phyloP scores from a whole-genome alignment of 2,113 vertebrate genomes.

The Phrynocephalus versicolor region DNA sequence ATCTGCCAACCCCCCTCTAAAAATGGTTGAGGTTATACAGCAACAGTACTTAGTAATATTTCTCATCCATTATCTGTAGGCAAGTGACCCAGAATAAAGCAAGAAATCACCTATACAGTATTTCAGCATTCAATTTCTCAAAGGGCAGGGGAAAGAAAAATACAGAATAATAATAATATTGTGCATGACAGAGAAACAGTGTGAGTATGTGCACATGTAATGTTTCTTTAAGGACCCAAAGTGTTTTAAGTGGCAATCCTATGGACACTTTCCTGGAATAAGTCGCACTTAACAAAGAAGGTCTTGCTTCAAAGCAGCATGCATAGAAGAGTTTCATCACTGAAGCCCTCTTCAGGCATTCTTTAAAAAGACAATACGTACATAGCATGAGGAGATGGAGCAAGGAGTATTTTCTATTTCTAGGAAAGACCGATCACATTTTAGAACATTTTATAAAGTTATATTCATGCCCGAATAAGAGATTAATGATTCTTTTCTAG shows the following conservation, averaged over 20 bases:
- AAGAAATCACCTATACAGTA: background rate
- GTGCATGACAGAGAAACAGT: too few species aligned
- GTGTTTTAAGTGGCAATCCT: background rate
- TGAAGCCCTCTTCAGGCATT: background rate
- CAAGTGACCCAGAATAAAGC: background rate
- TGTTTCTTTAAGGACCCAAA: background rate
- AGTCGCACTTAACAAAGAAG: background rate
- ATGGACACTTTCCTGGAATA: background rate
- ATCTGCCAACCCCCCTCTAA: background rate
- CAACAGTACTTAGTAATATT: background rate
- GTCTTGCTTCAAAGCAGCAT: background rate
- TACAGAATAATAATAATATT: background rate
- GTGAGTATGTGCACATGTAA: background rate
- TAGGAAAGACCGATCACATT: background rate
- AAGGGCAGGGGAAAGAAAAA: background rate
- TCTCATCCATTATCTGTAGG: background rate
- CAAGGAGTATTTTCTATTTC: background rate
- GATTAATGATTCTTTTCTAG: background rate
- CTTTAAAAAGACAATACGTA: background rate
- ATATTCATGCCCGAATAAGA: background rate
- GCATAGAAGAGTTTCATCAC: background rate
- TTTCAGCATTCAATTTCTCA: background rate
- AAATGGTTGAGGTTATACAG: background rate
- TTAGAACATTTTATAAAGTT: background rate
- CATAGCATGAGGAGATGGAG: background rate